Evolutionary conservation across 2,797 vertebrate species (phyloP).

Genomic region (Cossypha heuglini): DNA sequence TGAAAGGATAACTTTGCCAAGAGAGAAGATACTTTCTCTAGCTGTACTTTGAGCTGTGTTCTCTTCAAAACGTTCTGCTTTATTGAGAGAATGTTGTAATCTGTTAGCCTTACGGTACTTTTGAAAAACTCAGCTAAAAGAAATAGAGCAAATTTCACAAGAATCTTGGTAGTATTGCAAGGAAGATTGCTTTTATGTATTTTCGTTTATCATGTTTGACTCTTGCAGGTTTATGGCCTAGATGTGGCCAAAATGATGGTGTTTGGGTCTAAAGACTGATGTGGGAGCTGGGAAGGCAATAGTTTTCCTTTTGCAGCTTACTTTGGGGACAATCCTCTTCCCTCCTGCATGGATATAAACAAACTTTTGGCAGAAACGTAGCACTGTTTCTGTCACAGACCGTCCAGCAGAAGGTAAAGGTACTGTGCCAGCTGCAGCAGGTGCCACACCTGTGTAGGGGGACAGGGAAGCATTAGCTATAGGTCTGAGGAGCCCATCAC

Average conservation of each 20-base stretch:
- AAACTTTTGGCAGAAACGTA: neutral
- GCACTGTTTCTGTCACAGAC: neutral
- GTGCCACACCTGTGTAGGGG: accelerated
- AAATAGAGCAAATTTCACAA: neutral
- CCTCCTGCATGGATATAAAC: accelerated
- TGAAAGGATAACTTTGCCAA: neutral
- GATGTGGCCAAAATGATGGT: neutral
- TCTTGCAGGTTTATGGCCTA: neutral
- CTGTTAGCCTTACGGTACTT: accelerated
- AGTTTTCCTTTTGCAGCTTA: neutral
- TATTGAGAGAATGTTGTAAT: neutral
- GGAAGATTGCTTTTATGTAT: neutral
- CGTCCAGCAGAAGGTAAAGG: neutral
- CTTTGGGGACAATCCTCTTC: neutral
- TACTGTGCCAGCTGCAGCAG: neutral
- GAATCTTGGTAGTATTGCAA: neutral
- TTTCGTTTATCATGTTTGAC: neutral
- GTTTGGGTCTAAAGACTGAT: neutral
- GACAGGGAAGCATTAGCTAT: neutral
- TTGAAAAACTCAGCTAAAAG: neutral
- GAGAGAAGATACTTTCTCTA: neutral
- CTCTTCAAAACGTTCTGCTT: neutral
- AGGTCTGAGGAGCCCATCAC: neutral
- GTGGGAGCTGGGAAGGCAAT: neutral
- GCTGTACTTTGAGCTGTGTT: neutral